A percentile compares a stretch with the other conserved stretches of the same genome.
These are phyloP conservation scores for Coreius guichenoti DNA, from an alignment of 2,797 vertebrate species.

Conservation along the genomic window DNA sequence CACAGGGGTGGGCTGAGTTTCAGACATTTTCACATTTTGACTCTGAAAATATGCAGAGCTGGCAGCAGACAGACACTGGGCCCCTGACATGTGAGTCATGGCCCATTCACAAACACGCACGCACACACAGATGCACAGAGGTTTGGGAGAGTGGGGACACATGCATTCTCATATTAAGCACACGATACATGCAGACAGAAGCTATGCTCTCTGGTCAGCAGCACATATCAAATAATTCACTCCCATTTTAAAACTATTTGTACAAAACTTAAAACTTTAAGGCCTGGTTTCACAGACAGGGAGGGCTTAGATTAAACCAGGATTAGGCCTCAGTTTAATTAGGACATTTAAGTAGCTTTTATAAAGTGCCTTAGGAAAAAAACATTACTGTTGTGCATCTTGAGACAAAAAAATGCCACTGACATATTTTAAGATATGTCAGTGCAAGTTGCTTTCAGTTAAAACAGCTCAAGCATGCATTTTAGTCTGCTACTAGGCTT, in stretches of 20 bases:
- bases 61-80: slow-evolving; percentile 75
- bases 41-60: slow-evolving; percentile 81
- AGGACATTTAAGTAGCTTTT: too few species aligned
- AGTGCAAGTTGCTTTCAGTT: too few species aligned
- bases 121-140: background rate
- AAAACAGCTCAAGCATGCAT: too few species aligned
- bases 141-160: background rate
- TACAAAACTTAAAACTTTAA: background rate
- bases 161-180: slow-evolving; percentile 5
- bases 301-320: too few species aligned
- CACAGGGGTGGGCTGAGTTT: slow-evolving; percentile 33
- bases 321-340: too few species aligned
- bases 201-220: background rate
- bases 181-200: slow-evolving; percentile 9
- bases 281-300: too few species aligned
- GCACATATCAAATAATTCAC: background rate
- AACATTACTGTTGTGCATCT: too few species aligned
- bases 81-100: slow-evolving; percentile 70
- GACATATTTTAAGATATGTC: too few species aligned
- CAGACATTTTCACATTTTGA: slow-evolving; percentile 75
- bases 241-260: background rate
- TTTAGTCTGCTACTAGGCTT: too few species aligned
- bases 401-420: too few species aligned
- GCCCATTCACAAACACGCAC: slow-evolving; percentile 62
- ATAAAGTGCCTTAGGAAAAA: too few species aligned